A percentile compares a stretch with the other conserved stretches of the same genome.
These are phyloP conservation scores for Melanotaenia nigrans DNA, from an alignment of 2,797 vertebrate genomes.

Conservation along the genomic window DNA sequence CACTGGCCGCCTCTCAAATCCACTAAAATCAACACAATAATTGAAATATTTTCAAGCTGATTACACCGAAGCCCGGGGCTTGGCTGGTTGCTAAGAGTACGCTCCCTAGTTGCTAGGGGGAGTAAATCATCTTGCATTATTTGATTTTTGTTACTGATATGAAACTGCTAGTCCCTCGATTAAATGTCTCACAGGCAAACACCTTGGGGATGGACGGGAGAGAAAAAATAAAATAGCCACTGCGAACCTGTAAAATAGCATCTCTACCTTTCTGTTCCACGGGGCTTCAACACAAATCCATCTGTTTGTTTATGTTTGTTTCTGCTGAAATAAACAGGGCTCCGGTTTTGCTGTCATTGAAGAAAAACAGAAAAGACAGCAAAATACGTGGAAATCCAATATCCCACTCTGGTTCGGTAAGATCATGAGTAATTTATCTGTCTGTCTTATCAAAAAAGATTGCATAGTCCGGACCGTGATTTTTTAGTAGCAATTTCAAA, in stretches of 20 bases:
- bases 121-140: conserved; percentile 99
- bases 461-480: conserved; percentile 76
- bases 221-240: conserved; percentile 93
- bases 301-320: conserved; percentile 87
- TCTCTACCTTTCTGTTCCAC: conserved; percentile 95
- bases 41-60: conserved; percentile 99
- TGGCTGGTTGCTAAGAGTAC: conserved; percentile 99
- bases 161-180: conserved; percentile 99
- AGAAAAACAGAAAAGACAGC: conserved; percentile 83
- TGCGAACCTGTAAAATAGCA: conserved; percentile 99
- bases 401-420: conserved; percentile 74
- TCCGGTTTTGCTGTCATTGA: conserved; percentile 82
- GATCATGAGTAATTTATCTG: conserved; percentile 83
- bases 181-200: conserved; percentile 99
- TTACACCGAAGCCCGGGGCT: conserved; percentile 98
- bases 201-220: conserved; percentile 97
- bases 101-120: conserved; percentile 99
- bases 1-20: conserved; percentile 99
- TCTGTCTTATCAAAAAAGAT: conserved; percentile 82
- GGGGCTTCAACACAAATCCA: conserved; percentile 89
- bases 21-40: conserved; percentile 99
- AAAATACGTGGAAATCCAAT: conserved; percentile 77
- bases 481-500: conserved; percentile 58
- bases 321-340: conserved; percentile 93
- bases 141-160: conserved; percentile 99